Conservation (phyloP, 2,888 invertebrate species). For the Ormyrus rosae region DNA sequence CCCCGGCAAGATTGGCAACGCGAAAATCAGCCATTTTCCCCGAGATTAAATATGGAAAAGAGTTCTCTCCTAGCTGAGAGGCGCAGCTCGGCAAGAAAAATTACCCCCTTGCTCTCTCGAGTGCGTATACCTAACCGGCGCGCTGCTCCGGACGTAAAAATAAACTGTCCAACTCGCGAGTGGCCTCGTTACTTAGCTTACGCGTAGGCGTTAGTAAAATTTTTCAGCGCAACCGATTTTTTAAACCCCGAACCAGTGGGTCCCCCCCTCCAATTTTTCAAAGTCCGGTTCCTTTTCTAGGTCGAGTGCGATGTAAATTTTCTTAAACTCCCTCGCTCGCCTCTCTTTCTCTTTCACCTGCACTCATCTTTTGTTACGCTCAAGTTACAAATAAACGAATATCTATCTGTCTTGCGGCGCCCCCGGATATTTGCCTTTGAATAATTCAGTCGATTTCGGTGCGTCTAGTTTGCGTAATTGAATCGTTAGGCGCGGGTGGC, state of each 20-base stretch:
- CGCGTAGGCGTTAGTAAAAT: background rate
- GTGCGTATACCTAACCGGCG: no score
- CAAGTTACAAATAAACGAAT: no score
- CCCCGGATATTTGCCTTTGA: slow-evolving; percentile 33
- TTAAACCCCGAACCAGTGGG: no score
- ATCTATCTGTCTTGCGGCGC: background rate
- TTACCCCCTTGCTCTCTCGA: no score
- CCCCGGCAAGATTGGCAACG: no score
- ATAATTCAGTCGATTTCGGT: slow-evolving; percentile 45
- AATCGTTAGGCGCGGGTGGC: slow-evolving; percentile 20
- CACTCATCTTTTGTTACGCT: no score
- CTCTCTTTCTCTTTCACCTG: no score
- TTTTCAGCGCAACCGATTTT: background rate
- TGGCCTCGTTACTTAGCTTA: slow-evolving; percentile 21
- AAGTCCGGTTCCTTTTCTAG: slow-evolving; percentile 6
- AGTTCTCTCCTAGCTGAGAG: no score
- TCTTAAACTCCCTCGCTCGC: background rate
- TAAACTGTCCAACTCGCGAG: slow-evolving; percentile 20
- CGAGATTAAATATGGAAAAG: no score
- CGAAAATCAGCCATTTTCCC: no score
- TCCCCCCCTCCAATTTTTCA: background rate
- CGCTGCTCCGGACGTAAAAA: slow-evolving; percentile 14
- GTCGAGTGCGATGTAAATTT: slow-evolving; percentile 7
- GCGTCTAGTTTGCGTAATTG: slow-evolving; percentile 42
- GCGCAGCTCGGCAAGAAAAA: no score